Percentiles rank a stretch among this genome's conserved stretches.
phyloP scores from a whole-genome alignment of 2,888 invertebrate species.

The Sphecodes monilicornis region DNA sequence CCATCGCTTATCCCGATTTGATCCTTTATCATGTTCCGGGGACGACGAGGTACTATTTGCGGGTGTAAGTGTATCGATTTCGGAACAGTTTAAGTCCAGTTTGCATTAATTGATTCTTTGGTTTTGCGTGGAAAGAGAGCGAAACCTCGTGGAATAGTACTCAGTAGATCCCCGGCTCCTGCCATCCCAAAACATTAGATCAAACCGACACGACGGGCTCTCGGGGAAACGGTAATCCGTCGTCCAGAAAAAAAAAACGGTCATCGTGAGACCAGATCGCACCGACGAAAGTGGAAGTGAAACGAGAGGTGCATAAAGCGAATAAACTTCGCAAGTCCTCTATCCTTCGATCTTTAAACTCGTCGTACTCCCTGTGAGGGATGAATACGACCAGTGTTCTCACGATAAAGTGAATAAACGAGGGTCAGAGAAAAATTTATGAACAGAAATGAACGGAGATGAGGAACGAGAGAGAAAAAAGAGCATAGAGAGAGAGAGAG shows the following conservation, averaged over 20 bases:
- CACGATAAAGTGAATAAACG: slow-evolving; percentile 14
- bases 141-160: slow-evolving; percentile 43
- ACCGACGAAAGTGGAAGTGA: background rate
- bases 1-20: slow-evolving; percentile 45
- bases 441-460: slow-evolving; percentile 4
- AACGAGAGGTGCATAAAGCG: background rate
- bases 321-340: slow-evolving; percentile 50
- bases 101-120: background rate
- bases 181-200: slow-evolving; percentile 67
- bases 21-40: slow-evolving; percentile 53
- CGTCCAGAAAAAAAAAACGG: slow-evolving; percentile 23
- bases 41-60: slow-evolving; percentile 52
- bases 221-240: slow-evolving; percentile 19
- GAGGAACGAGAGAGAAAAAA: background rate
- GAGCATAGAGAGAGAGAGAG: background rate
- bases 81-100: background rate
- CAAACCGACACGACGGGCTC: slow-evolving; percentile 67
- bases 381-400: slow-evolving; percentile 11
- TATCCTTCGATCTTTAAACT: slow-evolving; percentile 44
- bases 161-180: slow-evolving; percentile 48
- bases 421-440: background rate
- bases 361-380: slow-evolving; percentile 34
- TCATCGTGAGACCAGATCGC: background rate
- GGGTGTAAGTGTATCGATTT: background rate
- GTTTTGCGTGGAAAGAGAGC: background rate